Base-by-base conservation (phyloP, 1,140 invertebrate species). In the Holcopasites calliopsidis region DNA sequence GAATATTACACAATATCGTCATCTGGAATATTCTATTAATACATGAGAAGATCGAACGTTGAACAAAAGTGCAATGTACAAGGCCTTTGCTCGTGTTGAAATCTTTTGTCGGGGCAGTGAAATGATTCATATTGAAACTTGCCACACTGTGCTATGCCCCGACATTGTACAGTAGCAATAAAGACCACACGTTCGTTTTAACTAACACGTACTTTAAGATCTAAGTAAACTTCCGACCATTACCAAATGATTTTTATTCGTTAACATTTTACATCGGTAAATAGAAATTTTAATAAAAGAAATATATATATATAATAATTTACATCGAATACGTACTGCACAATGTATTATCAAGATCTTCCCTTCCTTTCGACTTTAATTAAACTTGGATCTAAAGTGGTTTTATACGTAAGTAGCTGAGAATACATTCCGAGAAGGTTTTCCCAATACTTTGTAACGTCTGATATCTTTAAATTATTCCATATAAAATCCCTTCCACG, bases 401-500 rank as follows among this genome's bases (percentile, higher is more conserved):
- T 92, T 73, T 94, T 91, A 88, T 95, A 98, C 57, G 93, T 95
- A 1, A 98, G 82, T 18, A 98, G 90, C 88, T 95, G 95, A 0
- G 94, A 90, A 92, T 99, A 99, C 85, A 92, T 92, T 75, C 93
- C 94, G 0, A 99, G 88, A 31, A 99, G 91, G 77, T 94, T 95
- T 84, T 93, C 93, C 98, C 98, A 99, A 90, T 98, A 99, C 86
- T 96, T 97, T 76, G 92, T 92, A 3, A 99, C 92, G 91, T 99
- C 95, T 68, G 95, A 93, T 92, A 98, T 95, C 84, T 93, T 94
- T 44, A 99, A 93, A 92, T 98, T 95, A 58, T 97, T 92, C 94
- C 94, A 95, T 79, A 99, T 95, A 88, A 98, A 96, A 77, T 96
- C 88, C 86, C 94, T 94, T 1, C 97, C 97, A 82, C 94, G 93